Evolutionary conservation across 2,797 vertebrate genomes (phyloP).

Genomic region (Artibeus jamaicensis): DNA sequence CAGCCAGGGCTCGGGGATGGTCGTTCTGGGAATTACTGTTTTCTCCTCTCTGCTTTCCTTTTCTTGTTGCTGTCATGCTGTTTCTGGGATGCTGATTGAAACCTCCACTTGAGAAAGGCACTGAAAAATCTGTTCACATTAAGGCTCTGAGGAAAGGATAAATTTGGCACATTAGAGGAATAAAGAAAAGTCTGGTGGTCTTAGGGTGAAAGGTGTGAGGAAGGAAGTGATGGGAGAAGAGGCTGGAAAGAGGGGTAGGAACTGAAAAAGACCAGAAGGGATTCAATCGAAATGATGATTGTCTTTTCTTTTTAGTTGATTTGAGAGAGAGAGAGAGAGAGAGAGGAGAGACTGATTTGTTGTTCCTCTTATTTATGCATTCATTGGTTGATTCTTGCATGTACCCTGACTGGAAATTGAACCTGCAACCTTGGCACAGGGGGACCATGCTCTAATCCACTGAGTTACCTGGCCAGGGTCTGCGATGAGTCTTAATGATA

Average conservation of each 20-base stretch:
- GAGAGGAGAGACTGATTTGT: neutral
- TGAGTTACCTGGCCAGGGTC: neutral
- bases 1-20: neutral
- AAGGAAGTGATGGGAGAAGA: neutral
- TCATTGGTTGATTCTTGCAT: neutral
- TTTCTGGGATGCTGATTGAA: neutral
- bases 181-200: neutral
- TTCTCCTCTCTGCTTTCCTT: neutral
- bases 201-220: neutral
- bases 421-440: neutral
- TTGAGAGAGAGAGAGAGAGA: neutral
- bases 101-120: neutral
- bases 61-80: neutral
- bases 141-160: neutral
- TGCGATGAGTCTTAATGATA: neutral
- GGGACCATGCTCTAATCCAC: neutral
- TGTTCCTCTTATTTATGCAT: neutral
- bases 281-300: neutral
- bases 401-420: neutral
- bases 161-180: neutral
- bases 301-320: neutral
- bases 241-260: neutral
- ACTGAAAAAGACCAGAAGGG: neutral
- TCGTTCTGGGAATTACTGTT: neutral
- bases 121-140: neutral